Evolutionary conservation across 2,113 vertebrate species (phyloP).

Genomic region (Electrona antarctica): DNA sequence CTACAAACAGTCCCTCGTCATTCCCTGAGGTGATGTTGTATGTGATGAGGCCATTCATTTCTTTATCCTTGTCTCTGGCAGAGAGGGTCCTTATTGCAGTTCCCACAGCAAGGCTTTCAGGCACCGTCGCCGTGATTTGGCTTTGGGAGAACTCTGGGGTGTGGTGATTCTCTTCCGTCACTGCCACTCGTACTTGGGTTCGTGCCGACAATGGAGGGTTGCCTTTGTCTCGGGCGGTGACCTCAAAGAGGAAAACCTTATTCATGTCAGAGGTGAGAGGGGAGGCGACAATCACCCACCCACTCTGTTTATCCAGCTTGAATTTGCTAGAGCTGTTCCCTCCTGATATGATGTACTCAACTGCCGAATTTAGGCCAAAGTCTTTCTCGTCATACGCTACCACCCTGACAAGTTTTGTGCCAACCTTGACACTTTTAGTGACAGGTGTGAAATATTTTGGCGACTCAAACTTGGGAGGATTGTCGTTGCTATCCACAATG

Average conservation of each 20-base stretch:
- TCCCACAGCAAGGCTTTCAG: conserved; percentile 87
- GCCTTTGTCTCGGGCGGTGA: conserved; percentile 90
- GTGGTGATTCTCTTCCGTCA: conserved; percentile 96
- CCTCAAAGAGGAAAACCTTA: conserved; percentile 83
- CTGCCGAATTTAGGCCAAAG: conserved; percentile 93
- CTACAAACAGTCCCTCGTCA: conserved; percentile 84
- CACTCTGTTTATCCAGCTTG: conserved; percentile 85
- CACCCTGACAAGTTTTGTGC: conserved; percentile 88
- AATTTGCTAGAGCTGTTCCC: conserved; percentile 86
- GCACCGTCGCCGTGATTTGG: conserved; percentile 85
- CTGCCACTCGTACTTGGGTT: conserved; percentile 81
- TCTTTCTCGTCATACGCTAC: conserved; percentile 90
- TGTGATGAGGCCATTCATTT: conserved; percentile 89
- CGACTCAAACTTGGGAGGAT: conserved; percentile 85
- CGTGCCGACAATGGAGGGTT: conserved; percentile 88
- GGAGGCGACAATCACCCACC: conserved; percentile 91
- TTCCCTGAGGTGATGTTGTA: conserved; percentile 92
- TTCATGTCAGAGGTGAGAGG: conserved; percentile 87
- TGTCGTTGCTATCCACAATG: conserved; percentile 94
- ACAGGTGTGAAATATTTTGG: conserved; percentile 90
- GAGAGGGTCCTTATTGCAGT: conserved; percentile 85
- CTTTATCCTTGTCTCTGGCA: conserved; percentile 90
- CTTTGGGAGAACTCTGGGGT: conserved; percentile 95
- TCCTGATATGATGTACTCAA: conserved; percentile 86
- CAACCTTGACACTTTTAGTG: conserved; percentile 89